A percentile compares a stretch with the other conserved stretches of the same genome.
Conservation (phyloP, 2,113 vertebrate genomes). For the Dromaius novaehollandiae region DNA sequence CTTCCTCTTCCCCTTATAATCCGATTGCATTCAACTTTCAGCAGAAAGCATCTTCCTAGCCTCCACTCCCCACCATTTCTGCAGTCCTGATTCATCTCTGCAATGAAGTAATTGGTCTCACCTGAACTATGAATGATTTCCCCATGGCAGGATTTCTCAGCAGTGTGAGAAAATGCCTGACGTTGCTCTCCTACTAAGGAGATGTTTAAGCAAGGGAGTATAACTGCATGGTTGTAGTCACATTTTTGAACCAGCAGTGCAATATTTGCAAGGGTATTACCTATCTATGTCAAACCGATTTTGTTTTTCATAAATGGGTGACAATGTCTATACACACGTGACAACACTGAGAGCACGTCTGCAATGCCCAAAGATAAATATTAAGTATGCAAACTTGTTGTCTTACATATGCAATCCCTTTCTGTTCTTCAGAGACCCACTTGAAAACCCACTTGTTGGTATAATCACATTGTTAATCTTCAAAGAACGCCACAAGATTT, state of each 20-base stretch:
- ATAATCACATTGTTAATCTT: slow-evolving; percentile 10
- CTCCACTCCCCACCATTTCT: background rate
- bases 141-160: slow-evolving; percentile 30
- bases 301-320: background rate
- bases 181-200: background rate
- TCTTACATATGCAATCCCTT: background rate
- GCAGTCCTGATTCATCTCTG: background rate
- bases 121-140: slow-evolving; percentile 30
- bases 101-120: slow-evolving; percentile 38
- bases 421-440: background rate
- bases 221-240: background rate
- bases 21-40: background rate
- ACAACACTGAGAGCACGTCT: background rate
- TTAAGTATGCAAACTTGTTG: background rate
- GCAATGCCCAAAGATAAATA: background rate
- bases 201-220: background rate
- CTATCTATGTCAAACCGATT: background rate
- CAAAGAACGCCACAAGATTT: background rate
- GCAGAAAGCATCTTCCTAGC: background rate
- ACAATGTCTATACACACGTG: background rate
- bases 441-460: background rate
- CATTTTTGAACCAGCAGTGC: background rate
- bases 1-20: background rate
- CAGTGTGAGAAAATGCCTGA: slow-evolving; percentile 11
- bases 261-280: background rate